A percentile compares a stretch with the other conserved stretches of the same genome.
Evolutionary conservation across 2,888 invertebrate species (phyloP).

Genomic region (Drosophila prostipennis): DNA sequence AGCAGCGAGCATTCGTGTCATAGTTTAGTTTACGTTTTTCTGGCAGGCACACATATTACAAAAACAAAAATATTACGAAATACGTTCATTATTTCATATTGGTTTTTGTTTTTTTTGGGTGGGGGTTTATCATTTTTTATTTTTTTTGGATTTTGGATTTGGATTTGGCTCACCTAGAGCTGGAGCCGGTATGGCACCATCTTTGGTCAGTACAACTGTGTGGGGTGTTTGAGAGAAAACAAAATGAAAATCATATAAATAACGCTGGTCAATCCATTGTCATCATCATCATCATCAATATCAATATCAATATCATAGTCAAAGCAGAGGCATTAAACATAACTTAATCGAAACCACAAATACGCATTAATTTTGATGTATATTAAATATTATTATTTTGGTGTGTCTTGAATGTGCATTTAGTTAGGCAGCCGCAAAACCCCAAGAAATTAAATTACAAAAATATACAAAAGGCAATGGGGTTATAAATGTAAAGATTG

Average conservation of each 20-base stretch:
- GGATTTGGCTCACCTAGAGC: slow-evolving; percentile 84
- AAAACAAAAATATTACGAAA: slow-evolving; percentile 25
- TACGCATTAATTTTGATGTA: slow-evolving; percentile 25
- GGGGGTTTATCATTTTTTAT: slow-evolving; percentile 31
- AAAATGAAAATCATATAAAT: slow-evolving; percentile 57
- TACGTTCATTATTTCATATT: slow-evolving; percentile 20
- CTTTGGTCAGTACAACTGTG: slow-evolving; percentile 84
- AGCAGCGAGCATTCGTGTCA: slow-evolving; percentile 35
- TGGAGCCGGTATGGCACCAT: slow-evolving; percentile 85
- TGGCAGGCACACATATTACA: slow-evolving; percentile 32
- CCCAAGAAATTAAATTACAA: slow-evolving; percentile 28
- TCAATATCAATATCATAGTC: slow-evolving; percentile 37
- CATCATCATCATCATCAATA: neutral
- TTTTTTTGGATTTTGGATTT: no score
- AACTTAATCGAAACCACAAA: slow-evolving; percentile 41
- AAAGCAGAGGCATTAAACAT: slow-evolving; percentile 54
- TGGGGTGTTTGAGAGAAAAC: slow-evolving; percentile 78
- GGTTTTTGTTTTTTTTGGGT: slow-evolving; percentile 32
- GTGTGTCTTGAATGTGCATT: slow-evolving; percentile 17
- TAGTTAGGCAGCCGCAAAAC: slow-evolving; percentile 66
- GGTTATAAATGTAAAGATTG: no score
- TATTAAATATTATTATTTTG: slow-evolving; percentile 23
- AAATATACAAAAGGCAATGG: slow-evolving; percentile 5
- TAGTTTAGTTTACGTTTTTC: slow-evolving; percentile 15
- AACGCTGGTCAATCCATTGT: slow-evolving; percentile 42